Conservation (phyloP, 23 tunicate species). For the Trididemnum nubilum region DNA sequence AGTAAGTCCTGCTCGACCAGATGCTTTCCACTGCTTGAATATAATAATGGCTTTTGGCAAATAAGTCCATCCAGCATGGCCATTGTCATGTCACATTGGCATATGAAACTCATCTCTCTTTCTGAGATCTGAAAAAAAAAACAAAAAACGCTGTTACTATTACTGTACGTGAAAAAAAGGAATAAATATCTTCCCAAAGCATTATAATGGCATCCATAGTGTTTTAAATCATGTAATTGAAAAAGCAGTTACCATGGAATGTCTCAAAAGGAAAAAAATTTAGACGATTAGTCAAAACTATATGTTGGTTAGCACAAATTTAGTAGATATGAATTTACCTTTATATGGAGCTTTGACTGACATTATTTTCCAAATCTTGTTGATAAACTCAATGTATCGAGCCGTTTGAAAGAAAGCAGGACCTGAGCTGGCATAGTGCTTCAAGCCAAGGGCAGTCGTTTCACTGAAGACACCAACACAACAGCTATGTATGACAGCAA, state of each 20-base stretch:
- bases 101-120: background rate
- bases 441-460: background rate
- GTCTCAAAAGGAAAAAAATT: no score
- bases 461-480: background rate
- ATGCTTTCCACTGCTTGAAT: background rate
- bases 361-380: background rate
- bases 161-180: background rate
- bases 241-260: no score
- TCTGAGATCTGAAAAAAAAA: background rate
- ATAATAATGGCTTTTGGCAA: background rate
- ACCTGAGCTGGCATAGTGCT: background rate
- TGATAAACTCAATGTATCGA: background rate
- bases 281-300: no score
- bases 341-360: background rate
- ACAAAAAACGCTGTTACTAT: background rate
- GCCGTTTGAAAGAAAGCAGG: background rate
- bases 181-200: background rate
- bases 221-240: no score
- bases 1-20: conserved; percentile 3
- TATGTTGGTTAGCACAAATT: no score
- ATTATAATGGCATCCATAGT: no score
- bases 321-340: no score
- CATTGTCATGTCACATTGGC: background rate
- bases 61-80: conserved; percentile 5
- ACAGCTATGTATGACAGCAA: background rate